A percentile compares a stretch with the other conserved stretches of the same genome.
These are phyloP conservation scores for Cettia cetti DNA, from an alignment of 2,113 vertebrate genomes.

Conservation along the genomic window DNA sequence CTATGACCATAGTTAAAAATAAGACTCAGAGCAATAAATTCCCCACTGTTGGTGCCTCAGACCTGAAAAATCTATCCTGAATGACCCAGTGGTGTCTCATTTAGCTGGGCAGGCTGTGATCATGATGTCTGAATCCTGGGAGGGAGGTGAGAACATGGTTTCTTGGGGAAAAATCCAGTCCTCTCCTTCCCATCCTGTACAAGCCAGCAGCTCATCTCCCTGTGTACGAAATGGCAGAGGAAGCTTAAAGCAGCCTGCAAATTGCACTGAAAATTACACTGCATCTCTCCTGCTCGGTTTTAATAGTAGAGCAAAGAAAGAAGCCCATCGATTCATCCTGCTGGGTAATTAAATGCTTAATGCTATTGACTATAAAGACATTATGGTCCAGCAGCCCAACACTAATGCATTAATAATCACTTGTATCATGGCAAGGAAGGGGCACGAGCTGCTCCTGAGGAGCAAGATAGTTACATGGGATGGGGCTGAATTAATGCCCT, in stretches of 20 bases:
- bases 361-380: slow-evolving; percentile 25
- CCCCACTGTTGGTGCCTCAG: neutral
- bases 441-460: neutral
- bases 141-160: neutral
- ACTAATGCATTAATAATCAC: neutral
- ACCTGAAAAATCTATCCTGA: neutral
- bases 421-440: neutral
- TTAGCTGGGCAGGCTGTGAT: neutral
- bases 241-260: neutral
- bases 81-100: neutral
- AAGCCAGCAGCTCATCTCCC: neutral
- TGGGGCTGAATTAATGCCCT: neutral
- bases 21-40: neutral
- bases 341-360: slow-evolving; percentile 53
- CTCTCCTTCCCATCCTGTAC: neutral
- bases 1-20: neutral
- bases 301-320: slow-evolving; percentile 48
- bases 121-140: neutral
- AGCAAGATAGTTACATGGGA: fast-evolving
- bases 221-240: fast-evolving
- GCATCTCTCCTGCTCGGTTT: neutral
- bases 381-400: slow-evolving; percentile 17
- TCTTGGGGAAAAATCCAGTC: neutral
- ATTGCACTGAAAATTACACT: neutral
- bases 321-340: neutral